Evolutionary conservation across 1,140 invertebrate genomes (phyloP).

Genomic region (Phymastichus coffea): DNA sequence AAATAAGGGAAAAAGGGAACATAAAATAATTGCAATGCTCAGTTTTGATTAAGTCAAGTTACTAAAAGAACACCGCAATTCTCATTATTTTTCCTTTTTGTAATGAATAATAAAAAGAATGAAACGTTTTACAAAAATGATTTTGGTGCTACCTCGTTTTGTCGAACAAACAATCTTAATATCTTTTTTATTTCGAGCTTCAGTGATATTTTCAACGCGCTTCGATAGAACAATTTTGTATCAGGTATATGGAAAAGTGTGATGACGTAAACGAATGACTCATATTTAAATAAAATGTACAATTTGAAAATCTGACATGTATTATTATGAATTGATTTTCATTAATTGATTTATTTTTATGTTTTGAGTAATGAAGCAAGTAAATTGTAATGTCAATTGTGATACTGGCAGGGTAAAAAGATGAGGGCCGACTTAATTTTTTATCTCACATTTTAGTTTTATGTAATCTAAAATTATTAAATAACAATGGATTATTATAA

Average conservation of each 20-base stretch:
- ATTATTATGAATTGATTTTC: background rate
- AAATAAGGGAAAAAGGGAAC: slow-evolving; percentile 7
- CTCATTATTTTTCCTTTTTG: slow-evolving; percentile 21
- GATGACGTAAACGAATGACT: background rate
- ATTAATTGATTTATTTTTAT: no score
- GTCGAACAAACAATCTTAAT: slow-evolving; percentile 4
- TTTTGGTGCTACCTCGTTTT: slow-evolving; percentile 22
- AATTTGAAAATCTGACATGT: background rate
- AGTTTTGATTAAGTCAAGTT: slow-evolving; percentile 12
- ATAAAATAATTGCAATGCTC: slow-evolving; percentile 17
- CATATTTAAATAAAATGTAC: background rate
- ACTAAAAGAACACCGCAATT: background rate
- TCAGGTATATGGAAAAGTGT: background rate
- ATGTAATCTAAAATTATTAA: no score
- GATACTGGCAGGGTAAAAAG: slow-evolving; percentile 1
- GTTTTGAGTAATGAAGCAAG: background rate
- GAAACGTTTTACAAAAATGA: slow-evolving; percentile 12
- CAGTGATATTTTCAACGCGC: background rate
- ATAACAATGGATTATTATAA: no score
- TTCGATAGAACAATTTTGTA: slow-evolving; percentile 5
- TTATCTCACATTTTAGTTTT: no score
- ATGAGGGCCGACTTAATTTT: no score
- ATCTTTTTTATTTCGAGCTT: background rate
- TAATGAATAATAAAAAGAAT: slow-evolving; percentile 10
- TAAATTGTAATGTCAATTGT: slow-evolving; percentile 12